Percentiles rank a stretch among this genome's conserved stretches.
Conservation (phyloP, 2,113 vertebrate genomes). For the Struthio camelus region DNA sequence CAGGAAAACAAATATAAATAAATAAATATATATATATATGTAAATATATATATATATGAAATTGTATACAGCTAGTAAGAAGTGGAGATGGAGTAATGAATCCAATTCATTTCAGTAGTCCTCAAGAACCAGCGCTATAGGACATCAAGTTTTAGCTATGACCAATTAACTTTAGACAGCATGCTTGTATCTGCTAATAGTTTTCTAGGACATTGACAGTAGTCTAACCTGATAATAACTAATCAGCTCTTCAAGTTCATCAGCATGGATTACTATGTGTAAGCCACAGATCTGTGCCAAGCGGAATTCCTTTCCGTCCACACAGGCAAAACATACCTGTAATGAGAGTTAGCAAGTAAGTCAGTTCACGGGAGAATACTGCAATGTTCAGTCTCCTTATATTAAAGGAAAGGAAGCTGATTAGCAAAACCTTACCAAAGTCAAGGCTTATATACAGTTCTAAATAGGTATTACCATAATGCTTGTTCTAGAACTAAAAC, state of each 20-base stretch:
- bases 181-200: too few relatives aligned
- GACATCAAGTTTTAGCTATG: not conserved
- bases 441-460: not conserved
- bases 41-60: too few relatives aligned
- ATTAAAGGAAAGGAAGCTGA: not conserved
- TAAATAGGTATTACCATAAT: not conserved
- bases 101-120: not conserved
- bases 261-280: slow-evolving; percentile 92
- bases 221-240: slow-evolving; percentile 86
- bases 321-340: slow-evolving; percentile 92
- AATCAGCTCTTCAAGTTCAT: slow-evolving; percentile 92
- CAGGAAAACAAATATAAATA: too few relatives aligned
- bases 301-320: slow-evolving; percentile 89
- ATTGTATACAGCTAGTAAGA: fast-evolving
- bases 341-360: not conserved
- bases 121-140: not conserved
- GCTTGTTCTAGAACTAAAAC: not conserved
- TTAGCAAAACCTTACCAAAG: not conserved
- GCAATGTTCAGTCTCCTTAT: not conserved
- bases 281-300: slow-evolving; percentile 91
- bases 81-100: not conserved
- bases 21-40: too few relatives aligned
- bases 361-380: not conserved
- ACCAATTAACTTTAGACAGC: not conserved
- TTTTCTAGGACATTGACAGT: not conserved